phyloP scores from a whole-genome alignment of 2,113 vertebrate species.

The Burhinus bistriatus region DNA sequence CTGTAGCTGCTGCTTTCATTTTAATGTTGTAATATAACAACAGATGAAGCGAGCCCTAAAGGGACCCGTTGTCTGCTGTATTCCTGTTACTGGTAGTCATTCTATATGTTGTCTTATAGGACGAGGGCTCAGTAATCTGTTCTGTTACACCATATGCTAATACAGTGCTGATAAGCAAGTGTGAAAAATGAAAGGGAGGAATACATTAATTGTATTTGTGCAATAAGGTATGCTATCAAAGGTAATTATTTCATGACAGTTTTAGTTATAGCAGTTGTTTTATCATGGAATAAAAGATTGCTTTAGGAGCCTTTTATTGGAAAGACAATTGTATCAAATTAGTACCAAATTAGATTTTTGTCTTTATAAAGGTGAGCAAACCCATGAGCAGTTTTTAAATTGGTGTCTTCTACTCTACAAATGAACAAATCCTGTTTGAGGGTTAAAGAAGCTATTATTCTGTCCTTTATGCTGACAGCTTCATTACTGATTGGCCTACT shows the following conservation, averaged over 20 bases:
- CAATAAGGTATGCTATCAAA: slow-evolving; percentile 72
- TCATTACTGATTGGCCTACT: slow-evolving; percentile 80
- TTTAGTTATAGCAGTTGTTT: slow-evolving; percentile 78
- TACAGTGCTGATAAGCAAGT: slow-evolving; percentile 65
- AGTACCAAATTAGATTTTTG: slow-evolving; percentile 84
- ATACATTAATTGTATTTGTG: slow-evolving; percentile 75
- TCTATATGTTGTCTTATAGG: background rate
- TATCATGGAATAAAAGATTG: slow-evolving; percentile 78
- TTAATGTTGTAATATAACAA: background rate
- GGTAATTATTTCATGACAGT: slow-evolving; percentile 78
- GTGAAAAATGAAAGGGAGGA: slow-evolving; percentile 72
- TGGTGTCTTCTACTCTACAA: slow-evolving; percentile 75
- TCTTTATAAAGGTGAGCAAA: slow-evolving; percentile 82
- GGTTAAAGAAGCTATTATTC: slow-evolving; percentile 83
- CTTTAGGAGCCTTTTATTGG: slow-evolving; percentile 77
- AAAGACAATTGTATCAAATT: slow-evolving; percentile 83
- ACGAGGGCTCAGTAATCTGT: slow-evolving; percentile 16
- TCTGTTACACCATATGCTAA: slow-evolving; percentile 69
- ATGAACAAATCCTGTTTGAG: slow-evolving; percentile 79
- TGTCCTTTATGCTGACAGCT: slow-evolving; percentile 83
- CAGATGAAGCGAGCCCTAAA: slow-evolving; percentile 45
- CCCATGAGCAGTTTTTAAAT: slow-evolving; percentile 82
- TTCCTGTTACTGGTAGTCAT: background rate
- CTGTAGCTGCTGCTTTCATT: background rate
- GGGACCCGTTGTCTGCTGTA: slow-evolving; percentile 23